A percentile compares a stretch with the other conserved stretches of the same genome.
These are phyloP conservation scores for Notechis scutatus DNA, from an alignment of 2,113 vertebrate genomes.

Conservation along the genomic window DNA sequence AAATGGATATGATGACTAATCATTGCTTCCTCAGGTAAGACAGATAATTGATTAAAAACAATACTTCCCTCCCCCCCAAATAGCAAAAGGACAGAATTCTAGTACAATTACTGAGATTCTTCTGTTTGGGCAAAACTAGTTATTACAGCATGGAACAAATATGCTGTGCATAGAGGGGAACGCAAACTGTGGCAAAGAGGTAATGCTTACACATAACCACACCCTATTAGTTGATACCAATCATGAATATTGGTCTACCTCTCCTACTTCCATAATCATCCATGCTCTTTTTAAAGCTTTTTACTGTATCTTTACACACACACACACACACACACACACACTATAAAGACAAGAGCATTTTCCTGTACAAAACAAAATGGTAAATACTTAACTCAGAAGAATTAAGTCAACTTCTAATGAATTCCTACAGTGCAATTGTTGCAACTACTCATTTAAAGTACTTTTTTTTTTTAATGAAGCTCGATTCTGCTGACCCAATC, in stretches of 20 bases:
- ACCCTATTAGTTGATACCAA: constrained; percentile 1
- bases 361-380: not conserved
- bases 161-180: not conserved
- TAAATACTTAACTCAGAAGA: not conserved
- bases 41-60: not conserved
- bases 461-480: not conserved
- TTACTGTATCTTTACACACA: not conserved
- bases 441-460: not conserved
- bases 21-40: not conserved
- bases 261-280: not conserved
- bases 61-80: not conserved
- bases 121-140: not conserved
- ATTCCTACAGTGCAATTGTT: not conserved
- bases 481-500: not conserved
- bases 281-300: not conserved
- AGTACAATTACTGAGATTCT: not conserved
- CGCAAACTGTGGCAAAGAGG: not conserved
- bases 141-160: not conserved
- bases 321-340: not conserved
- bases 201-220: not conserved
- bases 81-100: not conserved
- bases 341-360: not conserved
- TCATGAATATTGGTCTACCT: not conserved
- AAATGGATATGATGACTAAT: not conserved
- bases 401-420: not conserved